A percentile compares a stretch with the other conserved stretches of the same genome.
Evolutionary conservation across 2,797 vertebrate species (phyloP).

Genomic region (Urocyon cinereoargenteus): DNA sequence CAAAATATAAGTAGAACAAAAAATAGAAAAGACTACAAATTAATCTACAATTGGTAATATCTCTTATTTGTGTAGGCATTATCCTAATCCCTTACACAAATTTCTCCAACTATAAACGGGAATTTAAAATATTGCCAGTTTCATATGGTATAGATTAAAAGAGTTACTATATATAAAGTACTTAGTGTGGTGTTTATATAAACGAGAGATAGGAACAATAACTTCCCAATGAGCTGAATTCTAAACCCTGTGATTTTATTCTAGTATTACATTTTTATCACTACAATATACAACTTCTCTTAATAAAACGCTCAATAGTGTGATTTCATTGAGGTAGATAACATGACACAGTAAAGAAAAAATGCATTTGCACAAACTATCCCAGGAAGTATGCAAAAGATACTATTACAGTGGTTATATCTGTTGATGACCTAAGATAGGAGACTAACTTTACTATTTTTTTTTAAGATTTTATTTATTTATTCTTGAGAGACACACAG

Average conservation of each 20-base stretch:
- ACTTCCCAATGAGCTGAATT: background rate
- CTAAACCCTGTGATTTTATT: background rate
- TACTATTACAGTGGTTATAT: background rate
- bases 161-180: background rate
- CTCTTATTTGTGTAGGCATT: background rate
- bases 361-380: background rate
- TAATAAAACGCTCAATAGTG: background rate
- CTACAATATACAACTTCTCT: background rate
- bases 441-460: background rate
- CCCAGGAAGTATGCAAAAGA: background rate
- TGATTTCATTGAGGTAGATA: background rate
- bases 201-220: background rate
- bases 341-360: background rate
- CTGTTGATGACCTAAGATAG: background rate
- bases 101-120: background rate
- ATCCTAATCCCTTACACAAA: background rate
- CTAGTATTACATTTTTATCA: background rate
- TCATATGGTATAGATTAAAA: background rate
- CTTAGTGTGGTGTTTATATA: background rate
- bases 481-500: too few species aligned
- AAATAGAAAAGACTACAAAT: background rate
- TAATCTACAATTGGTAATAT: background rate
- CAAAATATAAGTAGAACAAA: slow-evolving; percentile 29
- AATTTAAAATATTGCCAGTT: slow-evolving; percentile 21
- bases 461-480: too few species aligned